These are phyloP conservation scores for Coregonus sp. DNA, from an alignment of 2,797 vertebrate genomes.

Conservation along the genomic window DNA sequence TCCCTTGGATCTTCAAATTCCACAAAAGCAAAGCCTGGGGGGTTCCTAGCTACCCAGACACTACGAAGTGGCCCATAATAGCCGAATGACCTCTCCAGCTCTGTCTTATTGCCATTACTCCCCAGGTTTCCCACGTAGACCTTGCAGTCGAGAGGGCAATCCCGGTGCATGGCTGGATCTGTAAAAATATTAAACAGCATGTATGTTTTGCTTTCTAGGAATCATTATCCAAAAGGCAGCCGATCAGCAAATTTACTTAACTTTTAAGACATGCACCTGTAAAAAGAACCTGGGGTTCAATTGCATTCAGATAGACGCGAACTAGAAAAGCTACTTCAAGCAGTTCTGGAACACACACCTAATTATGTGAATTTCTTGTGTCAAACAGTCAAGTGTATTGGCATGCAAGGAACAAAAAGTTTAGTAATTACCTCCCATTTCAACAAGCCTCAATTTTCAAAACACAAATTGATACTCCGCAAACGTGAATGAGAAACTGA, in stretches of 20 bases:
- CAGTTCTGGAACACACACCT: constrained; percentile 1
- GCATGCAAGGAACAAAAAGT: constrained; percentile 43
- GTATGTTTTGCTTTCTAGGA: background rate
- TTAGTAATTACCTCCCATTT: constrained; percentile 50
- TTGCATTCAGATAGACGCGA: background rate
- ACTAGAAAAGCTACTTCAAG: constrained; percentile 36
- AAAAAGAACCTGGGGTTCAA: background rate
- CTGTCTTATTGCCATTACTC: constrained; percentile 98
- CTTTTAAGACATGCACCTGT: background rate
- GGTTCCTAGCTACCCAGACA: constrained; percentile 97
- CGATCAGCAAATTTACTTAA: no score
- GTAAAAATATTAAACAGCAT: constrained; percentile 10
- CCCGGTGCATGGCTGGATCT: constrained; percentile 82
- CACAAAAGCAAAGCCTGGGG: constrained; percentile 95
- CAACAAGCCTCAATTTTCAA: constrained; percentile 41
- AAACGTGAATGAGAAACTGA: constrained; percentile 38
- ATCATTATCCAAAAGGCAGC: background rate
- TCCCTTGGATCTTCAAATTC: constrained; percentile 97
- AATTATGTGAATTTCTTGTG: background rate
- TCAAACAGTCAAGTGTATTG: background rate
- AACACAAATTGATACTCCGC: constrained; percentile 36
- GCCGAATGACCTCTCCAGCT: constrained; percentile 91
- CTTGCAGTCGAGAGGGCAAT: constrained; percentile 97
- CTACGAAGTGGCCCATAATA: constrained; percentile 96
- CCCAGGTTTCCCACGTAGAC: constrained; percentile 98